Evolutionary conservation across 2,888 invertebrate genomes (phyloP).

Genomic region (Idaea dimidiata): DNA sequence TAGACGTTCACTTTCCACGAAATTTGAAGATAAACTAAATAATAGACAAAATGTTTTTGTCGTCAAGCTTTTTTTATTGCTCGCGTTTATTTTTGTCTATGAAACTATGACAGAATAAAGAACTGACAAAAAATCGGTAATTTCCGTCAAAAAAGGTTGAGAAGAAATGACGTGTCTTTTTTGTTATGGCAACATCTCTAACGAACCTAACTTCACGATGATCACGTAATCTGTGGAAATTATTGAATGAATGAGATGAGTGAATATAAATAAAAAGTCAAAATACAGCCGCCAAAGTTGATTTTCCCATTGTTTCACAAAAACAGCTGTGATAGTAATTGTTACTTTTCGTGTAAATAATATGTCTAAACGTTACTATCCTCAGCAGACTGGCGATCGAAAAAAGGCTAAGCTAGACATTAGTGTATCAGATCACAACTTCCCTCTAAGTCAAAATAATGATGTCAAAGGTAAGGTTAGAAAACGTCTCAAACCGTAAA

Average conservation of each 20-base stretch:
- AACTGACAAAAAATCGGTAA: conserved; percentile 13
- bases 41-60: conserved; percentile 50
- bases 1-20: conserved; percentile 47
- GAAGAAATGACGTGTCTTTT: conserved; percentile 2
- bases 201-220: not conserved
- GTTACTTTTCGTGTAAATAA: conserved; percentile 21
- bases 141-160: conserved; percentile 34
- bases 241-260: not conserved
- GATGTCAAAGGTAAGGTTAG: conserved; percentile 19
- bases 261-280: not conserved
- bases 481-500: conserved; percentile 32
- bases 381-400: conserved; percentile 59
- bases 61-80: conserved; percentile 33
- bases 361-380: conserved; percentile 68
- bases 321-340: conserved; percentile 13
- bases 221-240: not conserved
- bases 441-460: conserved; percentile 70
- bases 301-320: not conserved
- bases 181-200: conserved; percentile 11
- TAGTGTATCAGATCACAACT: conserved; percentile 67
- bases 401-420: conserved; percentile 69
- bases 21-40: conserved; percentile 70
- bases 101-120: conserved; percentile 26
- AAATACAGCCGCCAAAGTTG: not conserved
- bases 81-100: conserved; percentile 40